phyloP scores from a whole-genome alignment of 2,113 vertebrate genomes.

The Corvus hawaiiensis region DNA sequence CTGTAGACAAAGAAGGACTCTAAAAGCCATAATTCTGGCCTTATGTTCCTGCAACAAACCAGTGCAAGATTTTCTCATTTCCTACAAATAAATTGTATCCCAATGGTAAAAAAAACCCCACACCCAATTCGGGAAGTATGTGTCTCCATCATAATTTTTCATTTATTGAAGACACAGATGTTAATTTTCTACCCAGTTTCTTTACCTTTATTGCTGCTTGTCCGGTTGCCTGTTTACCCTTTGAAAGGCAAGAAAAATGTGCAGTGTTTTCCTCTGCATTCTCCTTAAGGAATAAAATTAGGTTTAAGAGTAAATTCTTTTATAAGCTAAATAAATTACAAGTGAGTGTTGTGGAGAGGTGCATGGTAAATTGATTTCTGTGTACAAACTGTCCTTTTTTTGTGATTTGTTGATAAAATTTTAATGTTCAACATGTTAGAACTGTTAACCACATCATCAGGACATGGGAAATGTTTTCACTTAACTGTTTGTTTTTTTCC shows the following conservation, averaged over 20 bases:
- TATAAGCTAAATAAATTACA: constrained; percentile 66
- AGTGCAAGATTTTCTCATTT: not conserved
- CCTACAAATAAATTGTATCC: not conserved
- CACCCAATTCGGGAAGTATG: not conserved
- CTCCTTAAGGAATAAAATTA: constrained; percentile 42
- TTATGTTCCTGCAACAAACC: not conserved
- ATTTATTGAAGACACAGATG: not conserved
- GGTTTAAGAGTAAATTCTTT: constrained; percentile 61
- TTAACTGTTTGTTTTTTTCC: not conserved
- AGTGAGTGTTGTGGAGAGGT: constrained; percentile 37
- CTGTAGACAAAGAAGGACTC: not conserved
- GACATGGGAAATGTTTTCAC: not conserved
- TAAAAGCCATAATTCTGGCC: not conserved
- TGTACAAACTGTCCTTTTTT: constrained; percentile 60
- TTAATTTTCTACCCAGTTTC: not conserved
- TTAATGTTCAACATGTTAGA: constrained; percentile 66
- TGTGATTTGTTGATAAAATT: constrained; percentile 66
- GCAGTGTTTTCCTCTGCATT: not conserved
- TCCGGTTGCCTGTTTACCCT: not conserved
- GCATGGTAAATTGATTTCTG: constrained; percentile 69
- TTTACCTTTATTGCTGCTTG: not conserved
- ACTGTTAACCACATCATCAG: constrained; percentile 56
- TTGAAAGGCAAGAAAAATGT: not conserved
- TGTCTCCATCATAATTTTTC: not conserved
- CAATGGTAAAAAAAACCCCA: not conserved